Evolutionary conservation across 1,140 invertebrate genomes (phyloP), one percentile per base, ranked within the genome.

Genomic region (Oscheius sp.): DNA sequence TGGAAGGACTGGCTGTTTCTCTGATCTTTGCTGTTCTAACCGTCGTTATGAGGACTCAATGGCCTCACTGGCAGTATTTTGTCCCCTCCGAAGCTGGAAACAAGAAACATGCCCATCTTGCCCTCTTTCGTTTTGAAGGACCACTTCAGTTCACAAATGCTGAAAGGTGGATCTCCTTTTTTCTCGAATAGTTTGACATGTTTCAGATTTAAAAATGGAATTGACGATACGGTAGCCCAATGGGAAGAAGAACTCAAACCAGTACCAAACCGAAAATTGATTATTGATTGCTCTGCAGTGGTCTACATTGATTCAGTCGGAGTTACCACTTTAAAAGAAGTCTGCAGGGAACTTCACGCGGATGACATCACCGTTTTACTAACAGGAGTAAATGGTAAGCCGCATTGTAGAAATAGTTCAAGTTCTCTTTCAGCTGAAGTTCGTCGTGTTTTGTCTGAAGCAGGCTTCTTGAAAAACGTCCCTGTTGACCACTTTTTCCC

Each of bases 201-300:
- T 71, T 71, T 73, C 38, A 71, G 69, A 71, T 66, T 55, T 23
- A 55, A 55, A 23, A 55, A 55, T 7, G 49, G 49, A 55, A 55
- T 55, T 23, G 23, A 55, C 49, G 15, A 13, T 26, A 55, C 49
- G 7, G 15, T 55, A 7, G 15, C 7, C 23, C 15, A 55, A 55
- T 55, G 66, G 28, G 46, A 68, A 68, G 46, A 68, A 32, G 29
- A 31, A 31, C 36, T 68, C 55, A 31, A n/a, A n/a, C n/a, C 66
- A 28, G 3, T 59, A n/a, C 46, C 46, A 23, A 66, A 63, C n/a
- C n/a, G 26, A 62, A 42, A 28, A 70, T 79, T 10, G 42, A 79
- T 80, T 34, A 76, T 80, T 20, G 79, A 80, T 34, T 80, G 79
- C 46, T 79, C 81, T 23, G 80, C 81, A 10, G 80, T 80, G 46